Percentiles rank a stretch among this genome's conserved stretches.
phyloP scores from a whole-genome alignment of 2,113 vertebrate species.

The Microtus montanus region DNA sequence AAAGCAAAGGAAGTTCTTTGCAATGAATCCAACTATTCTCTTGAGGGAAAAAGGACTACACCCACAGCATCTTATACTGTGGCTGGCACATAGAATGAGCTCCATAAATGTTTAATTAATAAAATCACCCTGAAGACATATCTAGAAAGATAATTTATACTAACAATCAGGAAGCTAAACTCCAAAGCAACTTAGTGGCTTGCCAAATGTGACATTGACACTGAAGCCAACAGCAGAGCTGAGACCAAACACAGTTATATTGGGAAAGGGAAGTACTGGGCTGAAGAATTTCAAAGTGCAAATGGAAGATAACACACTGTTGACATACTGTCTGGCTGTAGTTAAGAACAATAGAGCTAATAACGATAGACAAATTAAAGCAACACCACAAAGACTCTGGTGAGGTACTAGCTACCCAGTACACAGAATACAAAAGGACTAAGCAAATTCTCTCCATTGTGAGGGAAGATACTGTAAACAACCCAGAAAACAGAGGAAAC shows the following conservation, averaged over 20 bases:
- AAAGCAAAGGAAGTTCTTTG: constrained; percentile 30
- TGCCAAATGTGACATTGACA: background rate
- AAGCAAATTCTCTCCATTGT: background rate
- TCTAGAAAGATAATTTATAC: constrained; percentile 35
- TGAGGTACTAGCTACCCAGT: background rate
- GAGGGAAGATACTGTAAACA: constrained; percentile 38
- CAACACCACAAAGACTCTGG: background rate
- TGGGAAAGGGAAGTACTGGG: background rate
- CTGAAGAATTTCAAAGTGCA: constrained; percentile 30
- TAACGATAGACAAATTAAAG: background rate
- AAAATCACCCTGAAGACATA: background rate
- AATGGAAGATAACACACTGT: constrained; percentile 11
- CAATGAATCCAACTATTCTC: background rate
- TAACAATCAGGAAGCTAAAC: constrained; percentile 14
- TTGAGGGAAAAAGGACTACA: background rate
- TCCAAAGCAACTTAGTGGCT: constrained; percentile 7
- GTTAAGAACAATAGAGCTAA: background rate
- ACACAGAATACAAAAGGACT: background rate
- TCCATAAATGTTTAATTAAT: constrained; percentile 29
- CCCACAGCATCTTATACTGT: background rate
- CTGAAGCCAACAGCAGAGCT: constrained; percentile 13
- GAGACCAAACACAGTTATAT: background rate
- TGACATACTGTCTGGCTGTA: background rate
- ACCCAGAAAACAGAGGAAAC: constrained; percentile 29
- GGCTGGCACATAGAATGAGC: background rate